Percentiles rank a stretch among this genome's conserved stretches.
phyloP scores from a whole-genome alignment of 2,113 vertebrate genomes.

The Paramisgurnus dabryanus region DNA sequence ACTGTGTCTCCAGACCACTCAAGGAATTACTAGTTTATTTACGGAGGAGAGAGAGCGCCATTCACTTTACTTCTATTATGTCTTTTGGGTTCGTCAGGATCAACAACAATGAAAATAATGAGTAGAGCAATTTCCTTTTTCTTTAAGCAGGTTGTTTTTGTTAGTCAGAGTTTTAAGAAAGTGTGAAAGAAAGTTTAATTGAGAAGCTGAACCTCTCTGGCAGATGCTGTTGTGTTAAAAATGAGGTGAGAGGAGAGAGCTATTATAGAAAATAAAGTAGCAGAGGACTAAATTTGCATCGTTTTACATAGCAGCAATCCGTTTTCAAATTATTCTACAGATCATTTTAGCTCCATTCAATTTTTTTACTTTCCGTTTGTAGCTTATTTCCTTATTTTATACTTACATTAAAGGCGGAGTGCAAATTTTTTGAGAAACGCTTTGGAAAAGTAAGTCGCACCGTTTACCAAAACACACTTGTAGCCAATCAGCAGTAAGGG shows the following conservation, averaged over 20 bases:
- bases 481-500: too few species aligned
- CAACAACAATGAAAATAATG: conserved; percentile 18
- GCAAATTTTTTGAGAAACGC: too few species aligned
- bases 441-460: too few species aligned
- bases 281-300: not conserved
- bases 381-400: not conserved
- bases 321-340: not conserved
- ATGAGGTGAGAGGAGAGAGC: conserved; percentile 7
- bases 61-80: not conserved
- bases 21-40: conserved; percentile 39
- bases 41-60: conserved; percentile 9
- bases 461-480: too few species aligned
- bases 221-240: conserved; percentile 21
- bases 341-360: conserved; percentile 7
- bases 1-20: not conserved
- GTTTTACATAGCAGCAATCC: conserved; percentile 17
- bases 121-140: not conserved
- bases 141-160: not conserved
- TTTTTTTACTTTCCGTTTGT: not conserved
- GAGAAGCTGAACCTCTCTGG: not conserved
- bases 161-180: not conserved
- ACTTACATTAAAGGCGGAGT: too few species aligned
- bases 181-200: not conserved
- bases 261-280: conserved; percentile 42
- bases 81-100: conserved; percentile 26